phyloP scores from a whole-genome alignment of 2,113 vertebrate genomes.

The Zosterops hypoxanthus region DNA sequence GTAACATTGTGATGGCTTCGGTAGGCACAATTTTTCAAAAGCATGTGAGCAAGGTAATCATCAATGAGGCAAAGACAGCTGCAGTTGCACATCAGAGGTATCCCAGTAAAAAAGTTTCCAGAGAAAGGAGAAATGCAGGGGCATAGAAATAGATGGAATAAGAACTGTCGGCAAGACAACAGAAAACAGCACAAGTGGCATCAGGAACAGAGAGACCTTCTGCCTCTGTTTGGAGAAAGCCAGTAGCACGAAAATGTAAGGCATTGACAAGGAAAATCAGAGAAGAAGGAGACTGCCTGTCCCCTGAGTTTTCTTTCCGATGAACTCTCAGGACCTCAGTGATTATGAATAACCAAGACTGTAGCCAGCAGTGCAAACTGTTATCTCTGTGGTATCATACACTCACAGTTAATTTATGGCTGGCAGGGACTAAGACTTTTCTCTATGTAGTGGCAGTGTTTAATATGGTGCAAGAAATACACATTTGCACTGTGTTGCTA shows the following conservation, averaged over 20 bases:
- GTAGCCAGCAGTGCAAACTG: background rate
- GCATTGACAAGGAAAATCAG: background rate
- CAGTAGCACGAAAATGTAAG: background rate
- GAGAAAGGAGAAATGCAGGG: background rate
- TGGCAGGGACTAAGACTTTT: background rate
- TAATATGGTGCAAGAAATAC: background rate
- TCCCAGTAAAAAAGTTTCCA: background rate
- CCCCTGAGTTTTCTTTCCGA: background rate
- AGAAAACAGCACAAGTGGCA: background rate
- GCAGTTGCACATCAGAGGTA: accelerated
- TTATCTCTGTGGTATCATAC: background rate
- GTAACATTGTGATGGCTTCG: background rate
- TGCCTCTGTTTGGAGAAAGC: background rate
- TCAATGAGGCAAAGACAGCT: background rate
- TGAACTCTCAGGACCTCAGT: background rate
- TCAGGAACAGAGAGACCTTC: background rate
- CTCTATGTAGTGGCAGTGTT: background rate
- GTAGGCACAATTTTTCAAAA: background rate
- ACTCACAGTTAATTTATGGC: background rate
- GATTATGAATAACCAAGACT: background rate
- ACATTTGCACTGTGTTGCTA: background rate
- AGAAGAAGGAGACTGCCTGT: background rate
- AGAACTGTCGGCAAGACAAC: background rate
- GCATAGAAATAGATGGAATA: background rate
- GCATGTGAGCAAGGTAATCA: background rate